These are phyloP conservation scores for Mellilla xanthometata DNA, from an alignment of 2,888 invertebrate species.

Conservation along the genomic window DNA sequence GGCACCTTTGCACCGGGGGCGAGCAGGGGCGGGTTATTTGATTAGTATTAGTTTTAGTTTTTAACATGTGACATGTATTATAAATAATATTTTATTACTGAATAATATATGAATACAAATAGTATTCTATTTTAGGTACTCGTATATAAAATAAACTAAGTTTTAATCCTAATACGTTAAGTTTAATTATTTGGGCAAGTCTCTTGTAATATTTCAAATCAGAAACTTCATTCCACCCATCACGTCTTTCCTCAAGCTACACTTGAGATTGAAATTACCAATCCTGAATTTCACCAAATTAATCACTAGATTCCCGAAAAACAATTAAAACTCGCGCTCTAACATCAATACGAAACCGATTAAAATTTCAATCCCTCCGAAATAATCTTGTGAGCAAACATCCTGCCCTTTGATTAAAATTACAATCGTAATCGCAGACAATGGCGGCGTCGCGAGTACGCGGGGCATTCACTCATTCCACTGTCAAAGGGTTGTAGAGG, in stretches of 20 bases:
- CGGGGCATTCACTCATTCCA: constrained; percentile 24
- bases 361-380: constrained; percentile 30
- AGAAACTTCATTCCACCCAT: not conserved
- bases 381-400: constrained; percentile 31
- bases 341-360: constrained; percentile 32
- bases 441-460: constrained; percentile 34
- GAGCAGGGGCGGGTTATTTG: too few species aligned
- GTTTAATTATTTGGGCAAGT: too few species aligned
- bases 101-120: too few species aligned
- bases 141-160: too few species aligned
- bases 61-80: too few species aligned
- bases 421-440: constrained; percentile 41
- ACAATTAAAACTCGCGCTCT: constrained; percentile 18
- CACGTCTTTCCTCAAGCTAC: too few species aligned
- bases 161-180: too few species aligned
- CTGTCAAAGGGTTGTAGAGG: constrained; percentile 12
- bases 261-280: not conserved
- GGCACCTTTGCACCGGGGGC: too few species aligned
- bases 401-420: constrained; percentile 39
- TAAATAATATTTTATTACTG: too few species aligned
- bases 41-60: too few species aligned
- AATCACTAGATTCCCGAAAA: constrained; percentile 13
- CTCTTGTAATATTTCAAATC: not conserved
- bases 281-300: not conserved
- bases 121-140: too few species aligned